Base-by-base conservation (phyloP, 2,888 invertebrate species). In the Amblyjoppa proteus region DNA sequence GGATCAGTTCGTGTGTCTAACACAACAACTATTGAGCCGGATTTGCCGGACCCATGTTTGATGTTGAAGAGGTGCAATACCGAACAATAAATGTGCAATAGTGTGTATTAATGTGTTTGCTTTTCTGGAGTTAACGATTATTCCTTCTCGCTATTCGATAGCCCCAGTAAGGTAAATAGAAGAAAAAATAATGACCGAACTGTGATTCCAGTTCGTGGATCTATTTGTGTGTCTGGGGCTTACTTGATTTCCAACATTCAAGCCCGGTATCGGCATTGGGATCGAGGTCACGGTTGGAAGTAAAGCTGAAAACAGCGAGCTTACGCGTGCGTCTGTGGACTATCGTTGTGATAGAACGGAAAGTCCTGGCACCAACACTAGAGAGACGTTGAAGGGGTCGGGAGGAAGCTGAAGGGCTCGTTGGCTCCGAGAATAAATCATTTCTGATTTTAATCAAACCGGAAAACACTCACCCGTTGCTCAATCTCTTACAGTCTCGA, bases 361-460 rank as follows among this genome's bases (percentile, higher is more conserved):
- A 28, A 56, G 45, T 53, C 68, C 53, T 25, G 73, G 80, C 70
- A 74, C 76, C 51, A 45, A 3, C 25, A 25, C 31, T 41, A 20
- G 49, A 75, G 61, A 38, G 75, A 51, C 69, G 58, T 49, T 31
- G 73, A n/a, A 73, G 31, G 73, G 75, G 68, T n/a, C 7, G 53
- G 38, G 66, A 38, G 83, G 69, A 34, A 71, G 61, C 1, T 13
- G 77, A 31, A 70, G 66, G 66, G 41, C 81, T 80, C 84, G 87
- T 88, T 87, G 81, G 87, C 81, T 75, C 85, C 53, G 71, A 83
- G 84, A 90, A 91, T 90, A 90, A 91, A 90, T 91, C 89, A 89
- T 88, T 89, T 89, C 89, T 89, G 87, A 91, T 90, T 91, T 91
- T 90, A 90, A 91, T 91, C 89, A 89, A 89, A 87, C 84, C 77